Evolutionary conservation across 2,113 vertebrate genomes (phyloP), one percentile per base, ranked within the genome.

Genomic region (Tyrannus savana): DNA sequence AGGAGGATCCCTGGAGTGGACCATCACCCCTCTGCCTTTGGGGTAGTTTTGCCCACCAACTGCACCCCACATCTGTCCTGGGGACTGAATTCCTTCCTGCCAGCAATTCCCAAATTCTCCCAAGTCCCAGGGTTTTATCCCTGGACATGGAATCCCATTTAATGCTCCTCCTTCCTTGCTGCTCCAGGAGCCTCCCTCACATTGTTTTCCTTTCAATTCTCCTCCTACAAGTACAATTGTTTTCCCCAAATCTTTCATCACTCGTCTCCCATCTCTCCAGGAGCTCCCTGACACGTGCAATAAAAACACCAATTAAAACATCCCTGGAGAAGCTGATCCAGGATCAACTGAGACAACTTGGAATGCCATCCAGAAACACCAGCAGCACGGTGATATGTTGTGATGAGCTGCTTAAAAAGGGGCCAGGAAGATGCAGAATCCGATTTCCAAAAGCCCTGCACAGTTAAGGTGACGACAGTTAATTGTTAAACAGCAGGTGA

Each of bases 31-130:
- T 84, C n/a, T 28, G 25, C 1, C 7, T 72, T 60, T 37, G 5
- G 6, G 47, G 30, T 46, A 2, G 2, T 72, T 53, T 46, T 71
- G 3, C 19, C 33, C 24, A 5, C 0, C 1, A 2, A 10, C 11
- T 9, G 21, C 18, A 39, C 28, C 47, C 46, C 55, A 24, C 23
- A 18, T 24, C 17, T 33, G 3, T 33, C 56, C 56, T n/a, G 30
- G 31, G 41, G 12, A 14, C 33, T 4, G 33, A 47, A 60, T 2
- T 42, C 13, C 49, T 89, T n/a, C 15, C 53, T 87, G 52, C 62
- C 71, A 83, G 49, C 25, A 50, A 7, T 18, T 87, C 68, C 69
- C 60, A 66, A 63, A 66, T 16, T 12, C 6, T 44, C 55, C 68
- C 64, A 37, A 28, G 6, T 31, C 24, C 13, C 0, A 0, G 52